Evolutionary conservation across 2,113 vertebrate genomes (phyloP), one percentile per base, ranked within the genome.

Genomic region (Hassar affinis): DNA sequence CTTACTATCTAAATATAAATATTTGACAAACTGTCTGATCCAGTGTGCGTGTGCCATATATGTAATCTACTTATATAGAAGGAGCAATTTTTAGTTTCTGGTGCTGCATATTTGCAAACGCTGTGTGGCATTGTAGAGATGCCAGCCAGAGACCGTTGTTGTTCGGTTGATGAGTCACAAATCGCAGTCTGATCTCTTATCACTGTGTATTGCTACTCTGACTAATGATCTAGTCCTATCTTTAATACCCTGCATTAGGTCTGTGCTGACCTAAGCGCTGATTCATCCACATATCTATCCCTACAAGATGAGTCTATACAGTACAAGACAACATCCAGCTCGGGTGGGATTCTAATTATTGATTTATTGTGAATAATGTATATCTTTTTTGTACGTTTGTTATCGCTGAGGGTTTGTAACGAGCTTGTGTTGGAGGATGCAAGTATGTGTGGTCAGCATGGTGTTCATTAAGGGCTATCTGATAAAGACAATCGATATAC

Each of bases 211-310:
- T 51, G 47, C n/a, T 52, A 27, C 27, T 33, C 47, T 15, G 42
- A 25, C 22, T 75, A 75, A 75, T 75, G 49, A 75, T 75, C 15
- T 27, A 75, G 7, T 75, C 72, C 72, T 52, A 33, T 75, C 72
- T 75, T 45, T 11, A 33, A 5, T 51, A 52, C 49, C 27, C 17
- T 52, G 18, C 27, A 10, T 20, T 42, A 42, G 9, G 72, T 14
- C 69, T 49, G 38, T 75, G 47, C 72, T 75, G 72, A 75, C 27
- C 27, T 75, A 33, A 75, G 27, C 15, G 15, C 72, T 5, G 72
- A 52, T 52, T 75, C 72, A 33, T 75, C 72, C n/a, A 20, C 72
- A 75, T 75, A 52, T 33, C n/a, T 75, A 18, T 33, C 47, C 47
- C 47, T 18, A 30, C 47, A 52, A 18, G 45, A 18, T 20, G 47